Conservation (phyloP, 2,797 vertebrate genomes). For the Muscicapa comitata region DNA sequence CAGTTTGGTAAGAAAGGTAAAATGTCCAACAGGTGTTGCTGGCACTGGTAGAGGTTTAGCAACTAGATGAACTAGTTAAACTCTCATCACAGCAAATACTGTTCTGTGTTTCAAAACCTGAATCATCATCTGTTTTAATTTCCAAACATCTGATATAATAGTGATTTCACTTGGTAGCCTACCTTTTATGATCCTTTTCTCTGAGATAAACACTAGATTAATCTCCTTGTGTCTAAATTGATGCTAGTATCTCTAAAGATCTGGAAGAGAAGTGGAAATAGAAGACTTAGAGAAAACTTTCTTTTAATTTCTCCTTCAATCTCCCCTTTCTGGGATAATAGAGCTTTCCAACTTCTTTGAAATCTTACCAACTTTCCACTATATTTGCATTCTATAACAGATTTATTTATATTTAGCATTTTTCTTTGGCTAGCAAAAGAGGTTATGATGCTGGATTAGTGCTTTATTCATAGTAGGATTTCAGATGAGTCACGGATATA, state of each 20-base stretch:
- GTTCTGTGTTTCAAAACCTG: neutral
- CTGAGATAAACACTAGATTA: neutral
- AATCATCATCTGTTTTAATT: neutral
- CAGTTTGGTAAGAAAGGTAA: neutral
- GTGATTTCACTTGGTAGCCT: neutral
- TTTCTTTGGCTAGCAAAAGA: conserved; percentile 8
- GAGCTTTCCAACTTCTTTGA: neutral
- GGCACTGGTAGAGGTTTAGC: neutral
- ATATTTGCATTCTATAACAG: neutral
- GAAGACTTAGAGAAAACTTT: neutral
- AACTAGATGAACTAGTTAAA: neutral
- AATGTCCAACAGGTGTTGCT: neutral
- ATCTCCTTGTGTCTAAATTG: neutral
- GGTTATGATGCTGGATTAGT: conserved; percentile 12
- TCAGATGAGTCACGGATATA: conserved; percentile 47
- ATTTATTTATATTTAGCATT: conserved; percentile 31
- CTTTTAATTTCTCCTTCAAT: neutral
- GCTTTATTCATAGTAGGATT: conserved; percentile 46
- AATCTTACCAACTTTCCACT: neutral
- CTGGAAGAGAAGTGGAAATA: neutral
- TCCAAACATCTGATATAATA: neutral
- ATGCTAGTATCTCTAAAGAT: neutral
- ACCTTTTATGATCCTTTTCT: neutral
- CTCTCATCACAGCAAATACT: neutral
- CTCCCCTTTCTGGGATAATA: neutral